phyloP scores from a whole-genome alignment of 2,113 vertebrate genomes.

The Delphinus delphis region DNA sequence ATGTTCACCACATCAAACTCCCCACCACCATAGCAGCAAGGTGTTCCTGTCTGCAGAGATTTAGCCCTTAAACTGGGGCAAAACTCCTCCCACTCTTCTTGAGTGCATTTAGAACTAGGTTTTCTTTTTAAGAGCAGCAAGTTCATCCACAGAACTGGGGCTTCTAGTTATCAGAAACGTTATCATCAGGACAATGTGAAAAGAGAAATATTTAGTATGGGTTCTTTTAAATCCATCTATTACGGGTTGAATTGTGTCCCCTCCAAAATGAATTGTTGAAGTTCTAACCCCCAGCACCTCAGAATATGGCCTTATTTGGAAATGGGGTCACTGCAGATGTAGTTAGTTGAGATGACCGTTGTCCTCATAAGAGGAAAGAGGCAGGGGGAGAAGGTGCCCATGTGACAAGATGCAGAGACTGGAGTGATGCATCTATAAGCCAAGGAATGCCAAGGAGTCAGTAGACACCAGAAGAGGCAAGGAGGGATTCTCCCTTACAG shows the following conservation, averaged over 20 bases:
- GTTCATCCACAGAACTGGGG: not conserved
- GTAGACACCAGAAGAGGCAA: not conserved
- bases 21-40: rapidly evolving
- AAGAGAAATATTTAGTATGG: not conserved
- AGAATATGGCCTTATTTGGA: not conserved
- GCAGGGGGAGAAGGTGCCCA: not conserved
- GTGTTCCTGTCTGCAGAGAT: not conserved
- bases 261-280: not conserved
- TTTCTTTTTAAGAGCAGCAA: not conserved
- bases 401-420: not conserved
- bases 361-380: not conserved
- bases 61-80: not conserved
- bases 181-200: not conserved
- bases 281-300: not conserved
- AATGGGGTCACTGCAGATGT: not conserved
- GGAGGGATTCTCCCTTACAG: not conserved
- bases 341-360: not conserved
- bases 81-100: not conserved
- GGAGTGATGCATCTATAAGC: not conserved
- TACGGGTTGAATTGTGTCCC: not conserved
- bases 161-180: not conserved
- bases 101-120: not conserved
- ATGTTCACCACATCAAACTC: no score
- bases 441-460: not conserved
- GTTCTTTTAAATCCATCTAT: not conserved